Evolutionary conservation across 2,113 vertebrate genomes (phyloP), one percentile per base, ranked within the genome.

Genomic region (Speoplatyrhinus poulsoni): DNA sequence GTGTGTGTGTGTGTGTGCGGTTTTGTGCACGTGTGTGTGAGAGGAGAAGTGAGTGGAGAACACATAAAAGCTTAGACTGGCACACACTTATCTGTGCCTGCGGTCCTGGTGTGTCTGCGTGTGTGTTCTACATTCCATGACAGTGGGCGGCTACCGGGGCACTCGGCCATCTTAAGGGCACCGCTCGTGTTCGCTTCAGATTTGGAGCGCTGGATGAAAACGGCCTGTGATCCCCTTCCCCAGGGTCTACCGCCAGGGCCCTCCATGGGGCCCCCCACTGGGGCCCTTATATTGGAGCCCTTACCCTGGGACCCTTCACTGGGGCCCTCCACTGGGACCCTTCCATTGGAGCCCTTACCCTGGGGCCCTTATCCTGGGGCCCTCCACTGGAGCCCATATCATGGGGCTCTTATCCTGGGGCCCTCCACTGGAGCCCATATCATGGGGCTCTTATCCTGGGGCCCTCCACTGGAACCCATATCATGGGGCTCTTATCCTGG

Each of bases 41-140:
- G 26, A 26, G 26, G 26, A 26, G 26, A 26, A n/a, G n/a, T n/a
- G 26, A 26, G 26, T 26, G 26, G 26, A 26, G 26, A 26, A 26
- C 26, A 26, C 26, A 26, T 26, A 26, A 26, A 26, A 26, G 26
- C 26, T 26, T 26, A 26, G 26, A 26, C 26, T 26, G 26, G 2
- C 26, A 26, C 26, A 26, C 26, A 26, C 26, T 1, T 26, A 26
- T 3, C 26, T 26, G 1, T 26, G 26, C 26, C 26, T 26, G 26
- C 26, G 2, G 26, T 26, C 26, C 26, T 26, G 26, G 71, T 49
- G 73, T 73, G 54, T 75, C 74, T 46, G 8, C 9, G 33, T 53
- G 74, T 81, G 81, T 77, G 82, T 84, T 81, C 80, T 83, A 76
- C 81, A 81, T 78, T 86, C 56, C 70, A 54, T 60, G 58, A 81